These are phyloP conservation scores for Exephanes ischioxanthus DNA, from an alignment of 2,888 invertebrate species.

Conservation along the genomic window DNA sequence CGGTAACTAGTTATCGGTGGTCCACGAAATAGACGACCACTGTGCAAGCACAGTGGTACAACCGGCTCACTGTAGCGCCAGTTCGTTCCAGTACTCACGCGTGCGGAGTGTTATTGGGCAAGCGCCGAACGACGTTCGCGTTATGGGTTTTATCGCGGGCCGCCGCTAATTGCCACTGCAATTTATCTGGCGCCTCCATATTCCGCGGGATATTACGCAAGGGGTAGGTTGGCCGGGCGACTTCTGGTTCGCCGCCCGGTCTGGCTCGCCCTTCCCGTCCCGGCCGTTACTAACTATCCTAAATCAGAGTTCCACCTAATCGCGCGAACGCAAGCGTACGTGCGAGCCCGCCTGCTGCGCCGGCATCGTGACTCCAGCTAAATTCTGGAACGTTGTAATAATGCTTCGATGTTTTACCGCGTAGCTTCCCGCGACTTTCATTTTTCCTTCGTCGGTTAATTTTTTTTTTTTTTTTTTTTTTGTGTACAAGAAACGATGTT, in stretches of 20 bases:
- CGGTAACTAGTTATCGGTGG: background rate
- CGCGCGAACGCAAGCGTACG: slow-evolving; percentile 43
- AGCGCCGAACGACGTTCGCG: slow-evolving; percentile 66
- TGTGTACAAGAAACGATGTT: background rate
- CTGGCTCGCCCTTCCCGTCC: slow-evolving; percentile 46
- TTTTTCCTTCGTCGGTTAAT: background rate
- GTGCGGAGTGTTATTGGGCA: slow-evolving; percentile 40
- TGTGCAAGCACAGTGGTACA: background rate
- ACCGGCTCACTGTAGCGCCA: background rate
- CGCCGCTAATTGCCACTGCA: slow-evolving; percentile 76
- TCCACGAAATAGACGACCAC: background rate
- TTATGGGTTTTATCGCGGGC: slow-evolving; percentile 78
- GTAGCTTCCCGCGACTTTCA: background rate
- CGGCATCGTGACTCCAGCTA: slow-evolving; percentile 37
- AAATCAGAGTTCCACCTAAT: slow-evolving; percentile 70
- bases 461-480: background rate
- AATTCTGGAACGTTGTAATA: slow-evolving; percentile 10
- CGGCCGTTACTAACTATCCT: slow-evolving; percentile 71
- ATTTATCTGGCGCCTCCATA: slow-evolving; percentile 75
- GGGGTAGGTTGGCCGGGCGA: slow-evolving; percentile 36
- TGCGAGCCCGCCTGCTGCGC: slow-evolving; percentile 49
- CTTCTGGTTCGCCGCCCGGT: slow-evolving; percentile 55
- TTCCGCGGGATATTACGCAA: slow-evolving; percentile 71
- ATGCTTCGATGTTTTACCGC: slow-evolving; percentile 16
- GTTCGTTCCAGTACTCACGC: background rate